These are phyloP conservation scores for Cheilosia scutellata DNA, from an alignment of 2,888 invertebrate species.

Conservation along the genomic window DNA sequence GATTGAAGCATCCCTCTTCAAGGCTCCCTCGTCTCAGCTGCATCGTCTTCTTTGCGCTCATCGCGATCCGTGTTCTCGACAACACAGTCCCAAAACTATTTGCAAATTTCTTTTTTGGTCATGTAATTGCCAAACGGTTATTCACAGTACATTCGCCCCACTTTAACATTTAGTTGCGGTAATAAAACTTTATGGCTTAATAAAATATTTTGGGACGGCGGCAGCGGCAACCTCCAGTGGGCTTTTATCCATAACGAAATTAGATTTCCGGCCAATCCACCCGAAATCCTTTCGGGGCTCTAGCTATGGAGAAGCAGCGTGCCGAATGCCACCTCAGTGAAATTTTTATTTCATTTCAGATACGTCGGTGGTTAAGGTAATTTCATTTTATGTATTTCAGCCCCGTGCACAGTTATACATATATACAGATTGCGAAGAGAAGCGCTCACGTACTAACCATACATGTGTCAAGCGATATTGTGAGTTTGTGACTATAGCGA, in stretches of 20 bases:
- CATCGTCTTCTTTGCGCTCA: background rate
- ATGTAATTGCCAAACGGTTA: constrained; percentile 66
- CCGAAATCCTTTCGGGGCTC: constrained; percentile 53
- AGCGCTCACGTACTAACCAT: background rate
- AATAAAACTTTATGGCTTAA: constrained; percentile 72
- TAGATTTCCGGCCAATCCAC: constrained; percentile 72
- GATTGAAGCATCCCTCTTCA: background rate
- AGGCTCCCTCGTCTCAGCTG: background rate
- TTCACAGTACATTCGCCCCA: constrained; percentile 71
- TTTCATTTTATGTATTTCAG: constrained; percentile 61
- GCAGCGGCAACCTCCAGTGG: constrained; percentile 39
- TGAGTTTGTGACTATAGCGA: constrained; percentile 21
- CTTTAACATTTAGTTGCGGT: constrained; percentile 73
- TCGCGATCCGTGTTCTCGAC: background rate
- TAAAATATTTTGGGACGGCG: constrained; percentile 63
- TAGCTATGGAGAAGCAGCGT: background rate
- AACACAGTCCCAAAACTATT: constrained; percentile 58
- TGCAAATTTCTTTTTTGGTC: constrained; percentile 51
- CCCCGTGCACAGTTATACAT: background rate
- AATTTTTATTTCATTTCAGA: constrained; percentile 65
- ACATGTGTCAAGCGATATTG: constrained; percentile 51
- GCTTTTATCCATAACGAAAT: constrained; percentile 73
- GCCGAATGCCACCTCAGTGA: constrained; percentile 41
- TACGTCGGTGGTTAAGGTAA: constrained; percentile 71
- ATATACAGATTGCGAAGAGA: background rate